Evolutionary conservation across 2,113 vertebrate genomes (phyloP).

Genomic region (Arothron firmamentum): DNA sequence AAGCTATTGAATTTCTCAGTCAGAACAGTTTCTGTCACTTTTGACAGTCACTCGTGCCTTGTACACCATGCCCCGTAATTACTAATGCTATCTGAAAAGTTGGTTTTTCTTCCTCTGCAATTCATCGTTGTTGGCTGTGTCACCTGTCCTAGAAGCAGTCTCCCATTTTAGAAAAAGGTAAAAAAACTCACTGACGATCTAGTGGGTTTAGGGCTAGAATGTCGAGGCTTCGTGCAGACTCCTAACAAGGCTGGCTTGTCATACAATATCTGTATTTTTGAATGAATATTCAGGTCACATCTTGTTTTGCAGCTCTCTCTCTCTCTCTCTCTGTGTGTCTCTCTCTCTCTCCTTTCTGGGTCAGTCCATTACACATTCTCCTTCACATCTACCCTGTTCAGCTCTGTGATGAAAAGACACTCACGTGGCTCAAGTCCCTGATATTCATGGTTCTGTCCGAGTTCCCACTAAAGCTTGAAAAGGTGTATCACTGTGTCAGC

Average conservation of each 20-base stretch:
- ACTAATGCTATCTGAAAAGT: too few species aligned
- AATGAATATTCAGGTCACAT: slow-evolving; percentile 56
- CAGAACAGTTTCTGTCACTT: background rate
- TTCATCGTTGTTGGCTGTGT: too few species aligned
- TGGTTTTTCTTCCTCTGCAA: too few species aligned
- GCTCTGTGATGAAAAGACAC: slow-evolving; percentile 3
- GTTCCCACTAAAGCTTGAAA: slow-evolving; percentile 25
- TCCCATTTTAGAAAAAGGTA: too few species aligned
- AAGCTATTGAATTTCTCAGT: too few species aligned
- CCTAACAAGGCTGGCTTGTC: slow-evolving; percentile 16
- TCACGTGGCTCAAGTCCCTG: background rate
- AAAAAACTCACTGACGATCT: slow-evolving; percentile 1
- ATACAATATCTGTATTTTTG: slow-evolving; percentile 14
- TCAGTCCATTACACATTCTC: slow-evolving; percentile 31
- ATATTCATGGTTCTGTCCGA: background rate
- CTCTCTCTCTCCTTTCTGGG: slow-evolving; percentile 20
- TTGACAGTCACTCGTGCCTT: background rate
- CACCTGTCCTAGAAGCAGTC: too few species aligned
- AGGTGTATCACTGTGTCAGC: slow-evolving; percentile 41
- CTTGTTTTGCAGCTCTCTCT: background rate
- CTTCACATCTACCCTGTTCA: slow-evolving; percentile 5
- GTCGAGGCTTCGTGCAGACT: background rate
- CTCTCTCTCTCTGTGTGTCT: slow-evolving; percentile 5
- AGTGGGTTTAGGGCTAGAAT: background rate
- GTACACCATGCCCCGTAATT: background rate